Conservation (phyloP, 1,140 invertebrate genomes). For the Chironomus striatipennis region DNA sequence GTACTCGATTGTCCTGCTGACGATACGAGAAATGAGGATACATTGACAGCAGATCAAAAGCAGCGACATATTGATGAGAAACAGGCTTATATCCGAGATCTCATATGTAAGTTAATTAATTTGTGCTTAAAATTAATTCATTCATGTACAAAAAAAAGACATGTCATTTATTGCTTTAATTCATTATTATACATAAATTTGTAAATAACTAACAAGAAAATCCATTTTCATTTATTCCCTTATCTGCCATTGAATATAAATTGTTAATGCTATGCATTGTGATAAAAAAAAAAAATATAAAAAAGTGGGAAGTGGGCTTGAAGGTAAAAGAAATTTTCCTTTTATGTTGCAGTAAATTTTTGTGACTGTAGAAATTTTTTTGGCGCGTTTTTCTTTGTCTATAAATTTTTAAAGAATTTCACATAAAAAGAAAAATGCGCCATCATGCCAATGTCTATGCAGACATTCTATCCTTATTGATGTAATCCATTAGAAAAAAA, state of each 20-base stretch:
- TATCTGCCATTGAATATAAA: background rate
- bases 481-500: too few species aligned
- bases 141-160: background rate
- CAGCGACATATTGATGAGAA: slow-evolving; percentile 60
- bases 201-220: slow-evolving; percentile 14
- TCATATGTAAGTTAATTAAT: slow-evolving; percentile 49
- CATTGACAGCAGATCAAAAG: slow-evolving; percentile 60
- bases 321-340: slow-evolving; percentile 23
- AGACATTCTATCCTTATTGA: too few species aligned
- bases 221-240: background rate
- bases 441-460: too few species aligned
- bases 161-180: background rate
- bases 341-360: slow-evolving; percentile 24
- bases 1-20: slow-evolving; percentile 62
- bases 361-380: background rate
- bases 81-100: slow-evolving; percentile 59
- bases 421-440: too few species aligned
- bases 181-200: background rate
- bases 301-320: slow-evolving; percentile 15
- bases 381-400: too few species aligned
- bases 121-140: background rate
- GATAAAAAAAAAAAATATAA: too few species aligned
- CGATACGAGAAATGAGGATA: slow-evolving; percentile 48
- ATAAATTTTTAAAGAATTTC: too few species aligned
- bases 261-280: background rate